Evolutionary conservation across 2,113 vertebrate species (phyloP).

Genomic region (Ptychochromis oligacanthus): DNA sequence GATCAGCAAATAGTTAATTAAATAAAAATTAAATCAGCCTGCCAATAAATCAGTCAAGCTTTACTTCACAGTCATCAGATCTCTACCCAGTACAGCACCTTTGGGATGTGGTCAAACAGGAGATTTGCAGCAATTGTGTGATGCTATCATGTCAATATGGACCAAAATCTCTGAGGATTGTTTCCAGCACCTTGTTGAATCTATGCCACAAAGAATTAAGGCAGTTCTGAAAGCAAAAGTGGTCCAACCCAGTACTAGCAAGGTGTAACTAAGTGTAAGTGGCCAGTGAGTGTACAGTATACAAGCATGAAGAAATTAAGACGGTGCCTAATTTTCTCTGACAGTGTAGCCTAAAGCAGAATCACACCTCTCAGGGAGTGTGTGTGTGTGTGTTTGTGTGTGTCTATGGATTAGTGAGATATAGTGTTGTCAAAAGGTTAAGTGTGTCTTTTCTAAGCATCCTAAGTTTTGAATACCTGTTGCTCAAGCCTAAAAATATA

Average conservation of each 20-base stretch:
- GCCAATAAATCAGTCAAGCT: not conserved
- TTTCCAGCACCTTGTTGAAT: not conserved
- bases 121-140: not conserved
- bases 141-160: not conserved
- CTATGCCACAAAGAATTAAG: too few relatives aligned
- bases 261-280: not conserved
- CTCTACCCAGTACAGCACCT: not conserved
- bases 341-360: constrained; percentile 23
- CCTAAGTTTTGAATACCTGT: constrained; percentile 15
- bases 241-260: not conserved
- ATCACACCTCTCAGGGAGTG: constrained; percentile 35
- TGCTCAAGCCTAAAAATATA: constrained; percentile 2
- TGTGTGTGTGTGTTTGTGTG: not conserved
- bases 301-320: not conserved
- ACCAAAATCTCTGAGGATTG: not conserved
- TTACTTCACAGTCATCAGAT: not conserved
- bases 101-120: not conserved
- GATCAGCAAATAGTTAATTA: not conserved
- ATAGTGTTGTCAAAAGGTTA: constrained; percentile 15
- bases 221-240: not conserved
- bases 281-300: not conserved
- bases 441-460: not conserved
- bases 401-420: constrained; percentile 10
- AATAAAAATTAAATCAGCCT: not conserved
- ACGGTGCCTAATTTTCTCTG: constrained; percentile 10